Evolutionary conservation across 2,797 vertebrate species (phyloP), one percentile per base, ranked within the genome.

Genomic region (Agapornis canus): DNA sequence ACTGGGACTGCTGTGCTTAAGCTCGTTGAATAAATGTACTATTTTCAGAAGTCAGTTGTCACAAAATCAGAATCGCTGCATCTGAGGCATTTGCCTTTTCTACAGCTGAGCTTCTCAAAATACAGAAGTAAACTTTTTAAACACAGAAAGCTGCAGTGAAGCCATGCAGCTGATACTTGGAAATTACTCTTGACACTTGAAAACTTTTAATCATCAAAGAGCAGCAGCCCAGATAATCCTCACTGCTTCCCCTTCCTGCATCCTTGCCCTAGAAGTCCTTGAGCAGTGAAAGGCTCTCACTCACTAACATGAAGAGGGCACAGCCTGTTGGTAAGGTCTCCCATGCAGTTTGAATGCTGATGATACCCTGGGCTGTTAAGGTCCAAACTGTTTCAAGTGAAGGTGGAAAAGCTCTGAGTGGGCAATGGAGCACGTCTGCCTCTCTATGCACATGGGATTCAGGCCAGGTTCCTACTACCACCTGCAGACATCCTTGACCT

Each of bases 1-100:
- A 43, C 52, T 35, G 89, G 71, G 90, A 35, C 32, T 84, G 77
- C 71, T 68, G 37, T 52, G 70, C 76, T 95, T 88, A 48, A 48
- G 80, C 91, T 89, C 85, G 56, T 49, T 80, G 92, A 92, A 94
- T 87, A 94, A 95, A 90, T 43, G 79, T 40, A 31, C 92, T 96
- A 17, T 94, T 95, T 95, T 94, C 93, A 77, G 86, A 66, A 89
- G 72, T 51, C 40, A 70, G 63, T 73, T 93, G 91, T 93, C 87
- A 94, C 72, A 51, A 78, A 87, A 81, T 69, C 78, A 81, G 79
- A 69, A 42, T 70, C 0, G 1, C 57, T 72, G n/a, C 54, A 13
- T 40, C 86, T 80, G 48, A 83, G 72, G 35, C 11, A 5, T 64
- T 87, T 77, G 39, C n/a, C 45, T 92, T 79, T 92, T 51, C 71